Conservation (phyloP, 1,140 invertebrate genomes). For the Drepana arcuata region DNA sequence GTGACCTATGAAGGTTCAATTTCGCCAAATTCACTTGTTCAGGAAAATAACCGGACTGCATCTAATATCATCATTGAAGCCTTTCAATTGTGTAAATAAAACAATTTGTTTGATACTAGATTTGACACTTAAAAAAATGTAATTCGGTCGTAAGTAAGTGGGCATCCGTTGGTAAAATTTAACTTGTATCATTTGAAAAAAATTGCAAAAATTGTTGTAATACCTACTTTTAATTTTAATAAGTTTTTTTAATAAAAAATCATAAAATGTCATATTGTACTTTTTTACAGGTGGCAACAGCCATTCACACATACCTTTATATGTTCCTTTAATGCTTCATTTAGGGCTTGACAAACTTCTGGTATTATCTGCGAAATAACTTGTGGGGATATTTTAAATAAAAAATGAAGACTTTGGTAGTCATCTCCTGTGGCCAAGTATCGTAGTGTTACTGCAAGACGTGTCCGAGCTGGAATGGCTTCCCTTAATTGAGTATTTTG, state of each 20-base stretch:
- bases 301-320: not conserved
- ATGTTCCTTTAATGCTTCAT: not conserved
- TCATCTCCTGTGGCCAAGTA: constrained; percentile 15
- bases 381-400: constrained; percentile 11
- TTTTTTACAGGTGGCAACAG: not conserved
- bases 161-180: not conserved
- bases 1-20: too few relatives aligned
- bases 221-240: too few relatives aligned
- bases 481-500: constrained; percentile 8
- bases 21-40: too few relatives aligned
- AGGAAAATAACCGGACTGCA: too few relatives aligned
- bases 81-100: too few relatives aligned
- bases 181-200: too few relatives aligned
- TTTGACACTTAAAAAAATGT: not conserved
- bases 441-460: constrained; percentile 10
- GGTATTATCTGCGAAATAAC: constrained; percentile 1
- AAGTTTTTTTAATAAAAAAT: too few relatives aligned
- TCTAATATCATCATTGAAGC: too few relatives aligned
- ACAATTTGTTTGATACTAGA: not conserved
- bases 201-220: too few relatives aligned
- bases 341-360: not conserved
- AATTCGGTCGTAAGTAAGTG: not conserved
- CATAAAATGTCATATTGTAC: not conserved
- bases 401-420: constrained; percentile 7
- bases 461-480: constrained; percentile 8